Conservation (phyloP, 2,113 vertebrate genomes). For the Phoxinus phoxinus region DNA sequence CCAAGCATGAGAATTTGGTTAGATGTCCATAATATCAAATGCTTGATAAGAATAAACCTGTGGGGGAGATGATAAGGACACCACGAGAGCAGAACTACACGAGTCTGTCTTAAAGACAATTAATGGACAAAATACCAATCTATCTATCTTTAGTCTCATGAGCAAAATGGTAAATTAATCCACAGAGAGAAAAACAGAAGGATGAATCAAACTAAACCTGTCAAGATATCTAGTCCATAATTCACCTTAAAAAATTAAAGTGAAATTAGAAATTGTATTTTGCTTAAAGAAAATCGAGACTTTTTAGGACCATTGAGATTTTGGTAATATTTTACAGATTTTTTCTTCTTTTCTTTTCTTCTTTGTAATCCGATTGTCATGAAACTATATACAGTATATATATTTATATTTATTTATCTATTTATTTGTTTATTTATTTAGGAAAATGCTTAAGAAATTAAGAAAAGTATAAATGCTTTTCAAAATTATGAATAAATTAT, state of each 20-base stretch:
- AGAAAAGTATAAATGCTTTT: no score
- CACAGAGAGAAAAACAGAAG: not conserved
- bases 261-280: slow-evolving; percentile 50
- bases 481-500: no score
- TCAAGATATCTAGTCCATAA: not conserved
- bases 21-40: slow-evolving; percentile 22
- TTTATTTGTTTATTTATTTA: no score
- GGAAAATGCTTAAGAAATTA: no score
- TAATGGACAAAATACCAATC: not conserved
- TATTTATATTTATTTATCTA: no score
- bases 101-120: not conserved
- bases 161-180: not conserved
- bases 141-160: not conserved
- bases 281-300: not conserved
- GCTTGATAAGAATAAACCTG: not conserved
- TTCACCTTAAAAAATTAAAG: not conserved
- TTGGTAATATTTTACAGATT: not conserved
- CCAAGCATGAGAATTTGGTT: not conserved
- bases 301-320: not conserved
- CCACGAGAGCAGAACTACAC: not conserved
- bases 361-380: no score
- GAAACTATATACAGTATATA: no score
- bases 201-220: not conserved
- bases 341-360: no score
- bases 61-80: not conserved